Conservation (phyloP, 1,140 invertebrate genomes). For the Heliconius congener region DNA sequence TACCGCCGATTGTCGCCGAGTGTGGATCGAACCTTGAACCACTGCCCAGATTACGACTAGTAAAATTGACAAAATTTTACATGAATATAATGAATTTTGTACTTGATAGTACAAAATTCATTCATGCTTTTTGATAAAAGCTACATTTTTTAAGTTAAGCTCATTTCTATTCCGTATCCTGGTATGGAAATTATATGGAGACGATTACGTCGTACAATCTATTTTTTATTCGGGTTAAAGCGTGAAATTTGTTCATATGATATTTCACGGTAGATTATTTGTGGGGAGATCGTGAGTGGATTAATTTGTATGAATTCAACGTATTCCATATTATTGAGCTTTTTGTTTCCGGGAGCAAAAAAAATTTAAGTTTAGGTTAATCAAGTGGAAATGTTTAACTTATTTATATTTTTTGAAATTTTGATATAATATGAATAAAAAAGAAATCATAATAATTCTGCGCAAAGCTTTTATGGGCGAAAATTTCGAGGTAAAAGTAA, state of each 20-base stretch:
- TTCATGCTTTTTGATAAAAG: too few species aligned
- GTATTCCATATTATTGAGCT: neutral
- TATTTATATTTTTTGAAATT: too few species aligned
- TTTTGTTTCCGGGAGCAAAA: neutral
- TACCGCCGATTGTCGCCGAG: neutral
- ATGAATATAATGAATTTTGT: neutral
- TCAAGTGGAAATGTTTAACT: neutral
- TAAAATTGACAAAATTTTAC: neutral
- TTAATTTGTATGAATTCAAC: slow-evolving; percentile 27
- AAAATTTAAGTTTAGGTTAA: too few species aligned
- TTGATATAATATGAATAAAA: too few species aligned
- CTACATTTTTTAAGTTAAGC: neutral
- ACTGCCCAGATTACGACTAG: neutral
- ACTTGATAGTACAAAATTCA: too few species aligned
- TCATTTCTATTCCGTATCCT: neutral
- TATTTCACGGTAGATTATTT: slow-evolving; percentile 58
- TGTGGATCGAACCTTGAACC: neutral
- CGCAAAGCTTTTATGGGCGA: neutral
- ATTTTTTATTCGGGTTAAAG: slow-evolving; percentile 46
- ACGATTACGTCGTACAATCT: slow-evolving; percentile 44
- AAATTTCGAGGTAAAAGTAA: neutral
- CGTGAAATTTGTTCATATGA: slow-evolving; percentile 67
- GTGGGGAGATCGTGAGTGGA: slow-evolving; percentile 45
- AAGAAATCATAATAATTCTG: too few species aligned
- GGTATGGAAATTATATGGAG: slow-evolving; percentile 12